Base-by-base conservation (phyloP, 2,113 vertebrate genomes). In the Campylomormyrus numenius region DNA sequence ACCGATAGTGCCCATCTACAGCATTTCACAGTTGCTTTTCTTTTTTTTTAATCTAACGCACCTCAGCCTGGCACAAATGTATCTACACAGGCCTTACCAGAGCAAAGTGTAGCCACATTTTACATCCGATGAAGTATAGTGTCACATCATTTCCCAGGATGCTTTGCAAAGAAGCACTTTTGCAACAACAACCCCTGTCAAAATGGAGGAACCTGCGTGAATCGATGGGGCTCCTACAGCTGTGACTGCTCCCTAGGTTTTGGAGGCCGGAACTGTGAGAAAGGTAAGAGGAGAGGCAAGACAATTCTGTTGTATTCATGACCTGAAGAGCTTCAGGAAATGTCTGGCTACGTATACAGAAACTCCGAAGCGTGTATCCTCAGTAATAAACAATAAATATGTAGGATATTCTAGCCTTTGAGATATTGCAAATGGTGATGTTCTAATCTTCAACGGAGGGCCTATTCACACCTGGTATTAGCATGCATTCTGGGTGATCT, bases 181-280 rank as follows among this genome's bases (percentile, higher is more conserved):
- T 99, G 98, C 92, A 97, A 96, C 91, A 96, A 93, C 92, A 96
- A 91, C 94, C 95, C 96, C 0, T 99, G 98, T 95, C 93, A 95
- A 91, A 98, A 98, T 0, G 97, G 98, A 15, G 98, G 97, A 35
- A 97, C 97, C 91, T 99, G 98, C 0, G 97, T 97, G 88, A 97
- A 98, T 92, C 96, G 97, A 88, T 99, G 98, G 98, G 96, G 96
- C 0, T 94, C 96, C 0, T 97, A 97, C 95, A 98, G 96, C 91
- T 99, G 98, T 85, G 95, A 97, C 90, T 99, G 98, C 89, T 96
- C 96, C 0, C 95, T 97, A 31, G 98, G 97, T 49, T 98, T 96
- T 7, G 98, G 98, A 90, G 98, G 98, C 90, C 96, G 94, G 89
- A 97, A 94, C 94, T 99, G 98, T 83, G 97, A 97, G 92, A 96